Evolutionary conservation across 53 echinoderm and acorn worm genomes (phyloP).

Genomic region (Zoroaster sp.): DNA sequence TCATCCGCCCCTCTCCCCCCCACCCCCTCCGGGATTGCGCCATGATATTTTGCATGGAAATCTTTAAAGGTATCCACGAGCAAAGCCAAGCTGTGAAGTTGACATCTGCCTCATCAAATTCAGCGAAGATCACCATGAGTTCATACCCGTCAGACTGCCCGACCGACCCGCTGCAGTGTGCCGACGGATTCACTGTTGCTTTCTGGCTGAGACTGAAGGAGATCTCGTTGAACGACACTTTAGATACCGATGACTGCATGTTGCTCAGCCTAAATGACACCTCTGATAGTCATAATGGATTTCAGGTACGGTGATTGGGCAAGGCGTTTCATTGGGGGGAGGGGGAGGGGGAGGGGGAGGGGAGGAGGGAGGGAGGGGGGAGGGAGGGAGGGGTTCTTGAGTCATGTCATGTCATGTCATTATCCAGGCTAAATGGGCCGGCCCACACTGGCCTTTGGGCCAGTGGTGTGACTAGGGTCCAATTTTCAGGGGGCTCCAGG

Average conservation of each 20-base stretch:
- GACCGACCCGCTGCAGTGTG: neutral
- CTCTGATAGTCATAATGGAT: neutral
- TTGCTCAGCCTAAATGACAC: conserved; percentile 38
- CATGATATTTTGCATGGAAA: no score
- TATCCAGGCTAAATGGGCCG: no score
- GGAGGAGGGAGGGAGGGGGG: neutral
- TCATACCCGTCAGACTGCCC: conserved; percentile 1
- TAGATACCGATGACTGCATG: neutral
- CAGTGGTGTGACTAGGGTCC: no score
- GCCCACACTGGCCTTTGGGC: no score
- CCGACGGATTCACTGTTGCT: conserved; percentile 24
- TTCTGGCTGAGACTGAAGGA: conserved; percentile 31
- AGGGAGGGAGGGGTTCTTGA: neutral
- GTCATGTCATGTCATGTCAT: no score
- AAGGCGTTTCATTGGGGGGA: neutral
- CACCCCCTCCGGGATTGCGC: no score
- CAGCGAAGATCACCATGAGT: conserved; percentile 28
- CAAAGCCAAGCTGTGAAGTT: no score
- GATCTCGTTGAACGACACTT: neutral
- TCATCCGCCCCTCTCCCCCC: no score
- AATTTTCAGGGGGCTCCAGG: no score
- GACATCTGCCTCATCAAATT: neutral
- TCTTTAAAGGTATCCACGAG: neutral
- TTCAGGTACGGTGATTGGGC: conserved; percentile 5
- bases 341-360: neutral